Evolutionary conservation across 1,140 invertebrate genomes (phyloP).

Genomic region (Sarcophaga peregrina): DNA sequence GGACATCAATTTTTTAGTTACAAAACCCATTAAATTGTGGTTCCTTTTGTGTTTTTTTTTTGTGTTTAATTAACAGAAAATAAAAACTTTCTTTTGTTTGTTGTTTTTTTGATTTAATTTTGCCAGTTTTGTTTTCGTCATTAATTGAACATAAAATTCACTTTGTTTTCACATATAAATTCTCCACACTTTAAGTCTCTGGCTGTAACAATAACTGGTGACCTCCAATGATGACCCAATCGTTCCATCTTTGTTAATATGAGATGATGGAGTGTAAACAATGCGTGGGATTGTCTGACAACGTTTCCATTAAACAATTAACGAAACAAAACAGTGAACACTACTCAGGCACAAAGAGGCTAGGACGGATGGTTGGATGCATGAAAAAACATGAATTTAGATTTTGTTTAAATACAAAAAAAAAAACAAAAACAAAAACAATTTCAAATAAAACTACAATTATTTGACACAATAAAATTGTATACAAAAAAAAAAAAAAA

Average conservation of each 20-base stretch:
- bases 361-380: no score
- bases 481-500: neutral
- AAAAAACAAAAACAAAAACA: neutral
- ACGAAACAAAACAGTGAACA: neutral
- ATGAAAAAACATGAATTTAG: no score
- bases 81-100: neutral
- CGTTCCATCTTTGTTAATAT: conserved; percentile 16
- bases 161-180: neutral
- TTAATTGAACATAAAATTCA: conserved; percentile 11
- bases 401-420: no score
- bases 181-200: neutral
- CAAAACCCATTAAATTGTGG: no score
- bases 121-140: conserved; percentile 3
- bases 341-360: no score
- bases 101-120: neutral
- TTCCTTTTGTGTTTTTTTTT: no score
- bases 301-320: neutral
- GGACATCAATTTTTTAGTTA: no score
- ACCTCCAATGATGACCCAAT: neutral
- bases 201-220: neutral
- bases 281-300: neutral
- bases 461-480: conserved; percentile 19
- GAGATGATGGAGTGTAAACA: neutral
- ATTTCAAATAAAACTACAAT: neutral
- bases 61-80: neutral